Base-by-base conservation (phyloP, 2,888 invertebrate species). In the Agrotis segetum region DNA sequence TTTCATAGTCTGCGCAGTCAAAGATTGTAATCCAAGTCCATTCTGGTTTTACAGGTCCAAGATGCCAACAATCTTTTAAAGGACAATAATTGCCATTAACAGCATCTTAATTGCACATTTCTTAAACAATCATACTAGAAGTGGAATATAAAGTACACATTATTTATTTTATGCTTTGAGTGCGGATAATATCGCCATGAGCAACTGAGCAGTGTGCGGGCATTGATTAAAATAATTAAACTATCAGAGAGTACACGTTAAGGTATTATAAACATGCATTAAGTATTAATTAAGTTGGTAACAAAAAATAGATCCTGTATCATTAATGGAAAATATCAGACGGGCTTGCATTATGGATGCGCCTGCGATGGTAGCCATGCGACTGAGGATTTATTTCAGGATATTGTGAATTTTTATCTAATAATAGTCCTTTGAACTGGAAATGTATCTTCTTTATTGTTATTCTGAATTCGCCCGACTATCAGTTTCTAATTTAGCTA, bases 231-330 rank as follows among this genome's bases (percentile, higher is more conserved):
- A 92, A 90, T 92, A 91, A 92, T 91, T 89, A 90, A 92, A 89
- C 90, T 89, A 92, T 91, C 88, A 89, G 85, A 74, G 84, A 85
- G 87, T 90, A 90, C 90, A 90, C 89, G 91, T 92, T 91, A 88
- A 85, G 85, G 87, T 77, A 88, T 87, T 90, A 90, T 90, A 90
- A 90, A 92, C 91, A 91, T 90, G 87, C 89, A 92, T 94, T 92
- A 92, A 92, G 89, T 92, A 92, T 91, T 93, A 93, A 95, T 95
- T 94, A 94, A 92, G 90, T 89, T 91, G 86, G 89, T 88, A 82
- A 91, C 89, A 94, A 95, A 94, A 94, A 94, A 90, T 88, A 82
- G 84, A 87, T 85, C 85, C 86, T 86, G 89, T 89, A 88, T 90
- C 89, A 91, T 93, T 92, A 92, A 91, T 89, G 90, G 89, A 85